Evolutionary conservation across 2,113 vertebrate species (phyloP), one percentile per base, ranked within the genome.

Genomic region (Herpetotheres cachinnans): DNA sequence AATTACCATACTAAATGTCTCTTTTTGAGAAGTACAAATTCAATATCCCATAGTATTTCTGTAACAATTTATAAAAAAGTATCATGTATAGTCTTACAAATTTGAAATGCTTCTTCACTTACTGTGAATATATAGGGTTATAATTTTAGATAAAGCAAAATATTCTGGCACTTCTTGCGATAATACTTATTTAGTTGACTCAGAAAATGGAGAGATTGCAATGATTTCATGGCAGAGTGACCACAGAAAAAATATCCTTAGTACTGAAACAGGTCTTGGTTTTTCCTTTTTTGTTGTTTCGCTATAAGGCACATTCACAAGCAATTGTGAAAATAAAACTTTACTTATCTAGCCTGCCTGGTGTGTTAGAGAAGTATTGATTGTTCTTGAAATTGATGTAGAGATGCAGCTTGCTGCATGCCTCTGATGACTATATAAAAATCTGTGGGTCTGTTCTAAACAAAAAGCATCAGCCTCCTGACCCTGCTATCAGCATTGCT

Each of bases 61-160:
- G 22, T 81, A 78, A 62, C 13, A 38, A 14, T 16, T 90, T 83
- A 36, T 70, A 4, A 13, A 56, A 50, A 86, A 63, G 10, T 44
- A 19, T 94, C 40, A 34, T 1, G 0, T 80, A 26, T 34, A 72
- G 27, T 49, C 26, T 55, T 81, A 47, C 6, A 71, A 46, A 42
- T 77, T 86, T 85, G 42, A 82, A 95, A 69, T 2, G 16, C 38
- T 72, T 44, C 66, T 72, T 76, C 24, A 32, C 66, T 96, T 91
- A 66, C 61, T 82, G 40, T 79, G 69, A 78, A 15, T 89, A n/a
- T 74, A 61, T 76, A 76, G 77, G 44, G n/a, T 50, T 95, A 56
- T 95, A 94, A 82, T 82, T 95, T 95, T 84, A 86, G 92, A 84
- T 82, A 92, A 89, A 70, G 66, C 69, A 85, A 76, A 93, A 76